A percentile compares a stretch with the other conserved stretches of the same genome.
phyloP scores from a whole-genome alignment of 2,888 invertebrate genomes.

The Patella caerulea region DNA sequence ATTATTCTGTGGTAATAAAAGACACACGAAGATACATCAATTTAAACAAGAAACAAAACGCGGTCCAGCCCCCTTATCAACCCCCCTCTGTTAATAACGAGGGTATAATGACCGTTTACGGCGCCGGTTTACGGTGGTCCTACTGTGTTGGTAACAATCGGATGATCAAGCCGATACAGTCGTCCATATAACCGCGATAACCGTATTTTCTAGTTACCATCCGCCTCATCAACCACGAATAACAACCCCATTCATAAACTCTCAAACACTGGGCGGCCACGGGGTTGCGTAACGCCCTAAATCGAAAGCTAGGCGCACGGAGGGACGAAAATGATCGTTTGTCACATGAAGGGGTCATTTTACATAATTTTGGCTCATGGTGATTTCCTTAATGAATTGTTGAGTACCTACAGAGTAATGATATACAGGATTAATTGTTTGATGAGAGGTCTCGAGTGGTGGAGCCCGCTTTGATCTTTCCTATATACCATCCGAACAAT shows the following conservation, averaged over 20 bases:
- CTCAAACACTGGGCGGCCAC: too few species aligned
- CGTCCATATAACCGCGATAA: background rate
- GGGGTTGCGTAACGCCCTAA: background rate
- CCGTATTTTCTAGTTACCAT: too few species aligned
- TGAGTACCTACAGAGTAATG: background rate
- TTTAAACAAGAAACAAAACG: slow-evolving; percentile 3
- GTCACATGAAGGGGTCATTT: background rate
- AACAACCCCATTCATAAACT: too few species aligned
- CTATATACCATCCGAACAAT: too few species aligned
- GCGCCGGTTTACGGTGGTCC: background rate
- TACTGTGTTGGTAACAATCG: slow-evolving; percentile 1
- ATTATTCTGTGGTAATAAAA: background rate
- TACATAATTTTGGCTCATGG: background rate
- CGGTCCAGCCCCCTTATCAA: background rate
- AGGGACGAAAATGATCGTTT: background rate
- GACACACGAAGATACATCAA: slow-evolving; percentile 3
- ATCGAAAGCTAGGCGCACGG: background rate
- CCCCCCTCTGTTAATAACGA: background rate
- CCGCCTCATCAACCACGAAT: too few species aligned
- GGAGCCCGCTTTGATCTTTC: background rate
- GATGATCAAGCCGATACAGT: background rate
- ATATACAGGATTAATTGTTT: slow-evolving; percentile 7
- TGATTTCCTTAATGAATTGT: background rate
- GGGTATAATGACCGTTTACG: background rate
- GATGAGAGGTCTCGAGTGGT: background rate